Evolutionary conservation across 2,888 invertebrate species (phyloP).

Genomic region (Orchesella flavescens): DNA sequence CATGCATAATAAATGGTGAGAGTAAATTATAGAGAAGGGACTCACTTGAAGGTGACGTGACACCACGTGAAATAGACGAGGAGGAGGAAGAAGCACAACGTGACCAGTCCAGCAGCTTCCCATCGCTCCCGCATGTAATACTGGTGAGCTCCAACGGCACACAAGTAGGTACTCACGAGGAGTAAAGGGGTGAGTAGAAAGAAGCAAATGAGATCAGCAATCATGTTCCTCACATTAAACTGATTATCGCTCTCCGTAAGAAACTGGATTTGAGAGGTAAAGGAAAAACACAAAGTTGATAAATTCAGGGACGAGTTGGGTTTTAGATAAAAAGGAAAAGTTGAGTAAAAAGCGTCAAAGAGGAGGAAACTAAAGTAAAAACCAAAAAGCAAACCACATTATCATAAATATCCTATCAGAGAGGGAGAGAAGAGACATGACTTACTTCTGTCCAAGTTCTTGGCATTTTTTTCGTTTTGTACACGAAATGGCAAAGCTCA

Average conservation of each 20-base stretch:
- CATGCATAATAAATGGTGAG: too few species aligned
- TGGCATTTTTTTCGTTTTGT: constrained; percentile 73
- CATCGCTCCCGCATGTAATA: constrained; percentile 70
- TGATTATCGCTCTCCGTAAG: constrained; percentile 73
- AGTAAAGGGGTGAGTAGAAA: constrained; percentile 75
- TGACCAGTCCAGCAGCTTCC: constrained; percentile 72
- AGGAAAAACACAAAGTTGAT: neutral
- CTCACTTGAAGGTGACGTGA: constrained; percentile 71
- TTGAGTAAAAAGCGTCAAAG: neutral
- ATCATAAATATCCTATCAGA: too few species aligned
- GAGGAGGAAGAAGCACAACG: constrained; percentile 69
- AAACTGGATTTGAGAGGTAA: constrained; percentile 72
- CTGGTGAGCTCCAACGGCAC: constrained; percentile 73
- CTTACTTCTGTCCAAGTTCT: constrained; percentile 74
- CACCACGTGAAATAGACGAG: constrained; percentile 72
- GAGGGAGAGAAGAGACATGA: too few species aligned
- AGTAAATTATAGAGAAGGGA: neutral
- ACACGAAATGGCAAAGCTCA: constrained; percentile 76
- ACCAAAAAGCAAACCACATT: constrained; percentile 19
- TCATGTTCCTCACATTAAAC: constrained; percentile 74
- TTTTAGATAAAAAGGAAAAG: neutral
- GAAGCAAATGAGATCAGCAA: constrained; percentile 75
- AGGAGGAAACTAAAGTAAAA: neutral
- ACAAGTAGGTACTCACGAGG: constrained; percentile 74
- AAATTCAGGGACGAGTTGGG: neutral